Evolutionary conservation across 2,797 vertebrate genomes (phyloP), one percentile per base, ranked within the genome.

Genomic region (Meriones psammophilus): DNA sequence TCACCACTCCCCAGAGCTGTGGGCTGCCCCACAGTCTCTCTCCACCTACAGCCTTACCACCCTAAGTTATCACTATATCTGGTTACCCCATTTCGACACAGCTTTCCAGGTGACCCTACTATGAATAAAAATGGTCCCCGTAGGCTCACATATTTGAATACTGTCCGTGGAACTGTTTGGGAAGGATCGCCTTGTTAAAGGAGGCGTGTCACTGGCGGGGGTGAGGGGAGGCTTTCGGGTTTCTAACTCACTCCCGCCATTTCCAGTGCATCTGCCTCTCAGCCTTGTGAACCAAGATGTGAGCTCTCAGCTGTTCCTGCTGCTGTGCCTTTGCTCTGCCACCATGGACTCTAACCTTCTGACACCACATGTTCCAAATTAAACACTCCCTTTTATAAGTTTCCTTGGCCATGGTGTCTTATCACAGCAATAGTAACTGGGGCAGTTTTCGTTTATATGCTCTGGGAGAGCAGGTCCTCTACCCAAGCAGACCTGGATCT

Each of bases 11-110:
- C 12, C 3, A 30, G 69, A 28, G 78, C 1, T 3, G 8, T 24
- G 30, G 2, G 13, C 54, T 14, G 3, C 1, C 3, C 28, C 88
- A 28, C 0, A 13, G 36, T 17, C n/a, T 14, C 54, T 78, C 74
- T 54, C 30, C 42, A 54, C 5, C 3, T 2, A 0, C 15, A 85
- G 42, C 54, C 42, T 12, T 0, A 39, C 12, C 1, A 9, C n/a
- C 28, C 0, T 15, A 64, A 4, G 24, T 22, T 8, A 8, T 20
- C 10, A 0, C 28, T 2, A 1, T 24, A 22, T 5, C 26, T 46
- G 50, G 33, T 8, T 13, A 30, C 5, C 58, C 4, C 1, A 0
- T 5, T 1, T 26, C 56, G 33, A 71, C 28, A 50, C 22, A 4
- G 83, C 50, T 56, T 0, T 0, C 3, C 28, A 15, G 3, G 33